These are phyloP conservation scores for Tipula lateralis DNA, from an alignment of 2,888 invertebrate species.

Conservation along the genomic window DNA sequence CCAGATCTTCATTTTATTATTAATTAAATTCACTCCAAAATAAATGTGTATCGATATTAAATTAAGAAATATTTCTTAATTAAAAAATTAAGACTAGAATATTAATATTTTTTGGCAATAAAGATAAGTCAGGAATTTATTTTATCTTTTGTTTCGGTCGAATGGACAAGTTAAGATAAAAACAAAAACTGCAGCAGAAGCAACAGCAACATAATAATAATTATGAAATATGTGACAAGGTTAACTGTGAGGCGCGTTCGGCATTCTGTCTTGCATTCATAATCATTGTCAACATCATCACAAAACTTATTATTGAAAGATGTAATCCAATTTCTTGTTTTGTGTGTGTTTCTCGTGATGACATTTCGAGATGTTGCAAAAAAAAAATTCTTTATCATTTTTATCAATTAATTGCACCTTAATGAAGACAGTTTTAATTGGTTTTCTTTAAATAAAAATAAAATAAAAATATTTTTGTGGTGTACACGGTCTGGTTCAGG, in stretches of 20 bases:
- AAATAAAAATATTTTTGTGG: not conserved
- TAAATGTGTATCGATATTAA: not conserved
- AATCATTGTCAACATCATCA: not conserved
- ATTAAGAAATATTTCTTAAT: slow-evolving; percentile 9
- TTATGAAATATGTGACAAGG: slow-evolving; percentile 11
- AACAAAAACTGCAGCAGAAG: not conserved
- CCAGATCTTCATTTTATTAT: not conserved
- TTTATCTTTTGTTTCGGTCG: not conserved
- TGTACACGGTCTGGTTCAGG: slow-evolving; percentile 3
- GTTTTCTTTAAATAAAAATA: not conserved
- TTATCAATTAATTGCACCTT: slow-evolving; percentile 11
- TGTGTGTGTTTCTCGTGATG: not conserved
- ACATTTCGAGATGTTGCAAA: not conserved
- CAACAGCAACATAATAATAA: not conserved
- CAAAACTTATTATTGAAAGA: not conserved
- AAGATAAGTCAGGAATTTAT: not conserved
- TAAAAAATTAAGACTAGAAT: slow-evolving; percentile 15
- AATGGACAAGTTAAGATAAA: not conserved
- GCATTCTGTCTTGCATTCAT: slow-evolving; percentile 11
- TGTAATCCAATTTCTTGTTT: slow-evolving; percentile 15
- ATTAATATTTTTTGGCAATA: not conserved
- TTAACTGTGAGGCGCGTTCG: not conserved
- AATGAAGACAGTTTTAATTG: slow-evolving; percentile 9
- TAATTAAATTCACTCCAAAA: not conserved
- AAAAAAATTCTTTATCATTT: not conserved